Evolutionary conservation across 2,888 invertebrate species (phyloP).

Genomic region (Caenorhabditis japonica): DNA sequence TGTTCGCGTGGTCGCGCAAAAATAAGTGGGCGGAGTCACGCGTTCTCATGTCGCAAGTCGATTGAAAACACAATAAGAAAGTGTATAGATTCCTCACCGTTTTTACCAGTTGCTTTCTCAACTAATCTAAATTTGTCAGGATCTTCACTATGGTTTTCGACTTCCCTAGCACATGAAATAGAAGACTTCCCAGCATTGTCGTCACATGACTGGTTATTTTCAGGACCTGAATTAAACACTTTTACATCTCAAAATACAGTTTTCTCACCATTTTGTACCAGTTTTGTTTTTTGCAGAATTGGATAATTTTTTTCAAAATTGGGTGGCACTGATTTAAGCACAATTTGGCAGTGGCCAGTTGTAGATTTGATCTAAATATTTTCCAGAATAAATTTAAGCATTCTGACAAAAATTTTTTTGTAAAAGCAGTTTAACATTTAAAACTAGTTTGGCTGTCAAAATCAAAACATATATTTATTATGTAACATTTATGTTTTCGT

Average conservation of each 20-base stretch:
- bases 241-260: conserved; percentile 47
- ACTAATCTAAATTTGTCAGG: conserved; percentile 51
- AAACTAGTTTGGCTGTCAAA: no score
- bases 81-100: no score
- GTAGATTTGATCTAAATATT: conserved; percentile 17
- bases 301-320: conserved; percentile 3
- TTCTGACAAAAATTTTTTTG: no score
- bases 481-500: no score
- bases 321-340: conserved; percentile 10
- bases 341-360: conserved; percentile 38
- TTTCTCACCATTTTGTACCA: conserved; percentile 48
- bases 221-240: conserved; percentile 17
- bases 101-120: conserved; percentile 56
- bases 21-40: no score
- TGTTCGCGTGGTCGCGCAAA: no score
- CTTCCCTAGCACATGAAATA: conserved; percentile 48
- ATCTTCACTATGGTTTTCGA: conserved; percentile 61
- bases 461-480: no score
- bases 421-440: no score
- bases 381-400: background rate
- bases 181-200: conserved; percentile 45
- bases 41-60: no score
- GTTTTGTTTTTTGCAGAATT: conserved; percentile 8
- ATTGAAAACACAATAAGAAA: no score
- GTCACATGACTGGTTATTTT: conserved; percentile 29